Base-by-base conservation (phyloP, 2,888 invertebrate species). In the Liopterus haemorrhoidalis region DNA sequence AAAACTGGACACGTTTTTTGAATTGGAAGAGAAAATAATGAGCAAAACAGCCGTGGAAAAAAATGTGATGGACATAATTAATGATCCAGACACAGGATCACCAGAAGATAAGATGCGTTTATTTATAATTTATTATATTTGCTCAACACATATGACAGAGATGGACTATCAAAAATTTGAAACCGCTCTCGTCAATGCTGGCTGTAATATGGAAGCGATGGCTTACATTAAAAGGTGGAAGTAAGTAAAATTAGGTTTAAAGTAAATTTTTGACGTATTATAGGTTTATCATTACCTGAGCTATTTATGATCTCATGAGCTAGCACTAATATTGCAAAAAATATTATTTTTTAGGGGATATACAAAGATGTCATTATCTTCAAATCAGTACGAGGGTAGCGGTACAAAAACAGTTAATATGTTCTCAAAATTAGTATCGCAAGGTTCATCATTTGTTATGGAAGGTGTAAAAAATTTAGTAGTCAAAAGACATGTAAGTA, bases 401-500 rank as follows among this genome's bases (percentile, higher is more conserved):
- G 94, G 93, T 18, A 94, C 94, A 0, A 94, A 92, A 70, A 96
- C 96, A 1, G 91, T 94, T 1, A 90, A 87, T 49, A 97, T 99
- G 97, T 96, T 99, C 70, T 93, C 94, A 5, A 99, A 97, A 69
- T 75, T 99, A 42, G 89, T 99, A 59, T 89, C 89, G 5, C 94
- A 96, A 64, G 95, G 96, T 15, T 97, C 96, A 0, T 91, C 92
- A 22, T 96, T 99, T 67, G 95, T 99, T 0, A 99, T 99, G 96
- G 99, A 99, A 69, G 99, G 96, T 24, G 96, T 97, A 1, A 94
- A 96, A 70, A 99, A 99, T 74, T 79, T 99, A 59, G 97, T 97
- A 12, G 91, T 99, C 5, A 99, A 99, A 70, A 85, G 90, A 72
- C 96, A 99, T 71, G 91, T 90, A 67, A 79, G 83, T 77, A 33